Evolutionary conservation across 2,888 invertebrate genomes (phyloP).

Genomic region (Eupelmus urozonus): DNA sequence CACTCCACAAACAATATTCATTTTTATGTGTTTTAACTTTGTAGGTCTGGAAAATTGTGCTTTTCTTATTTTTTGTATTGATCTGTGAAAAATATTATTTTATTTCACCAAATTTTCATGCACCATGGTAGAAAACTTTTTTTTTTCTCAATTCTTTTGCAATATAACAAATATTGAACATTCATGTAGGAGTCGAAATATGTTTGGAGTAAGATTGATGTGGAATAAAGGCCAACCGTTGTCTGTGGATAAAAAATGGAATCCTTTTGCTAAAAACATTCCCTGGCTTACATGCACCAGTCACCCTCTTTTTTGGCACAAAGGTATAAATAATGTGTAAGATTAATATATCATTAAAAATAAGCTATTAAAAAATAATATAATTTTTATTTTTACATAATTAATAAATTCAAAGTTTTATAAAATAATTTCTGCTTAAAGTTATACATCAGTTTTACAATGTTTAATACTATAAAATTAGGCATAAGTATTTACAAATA

Average conservation of each 20-base stretch:
- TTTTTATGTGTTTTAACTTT: neutral
- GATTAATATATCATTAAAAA: neutral
- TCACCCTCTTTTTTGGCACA: conserved; percentile 88
- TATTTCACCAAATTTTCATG: neutral
- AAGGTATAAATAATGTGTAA: conserved; percentile 83
- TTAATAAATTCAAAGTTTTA: too few relatives aligned
- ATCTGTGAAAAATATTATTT: neutral
- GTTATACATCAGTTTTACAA: too few relatives aligned
- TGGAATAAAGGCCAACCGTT: conserved; percentile 88
- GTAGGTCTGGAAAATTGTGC: neutral
- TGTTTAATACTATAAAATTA: too few relatives aligned
- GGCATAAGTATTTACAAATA: too few relatives aligned
- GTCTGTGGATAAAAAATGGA: conserved; percentile 87
- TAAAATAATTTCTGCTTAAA: too few relatives aligned
- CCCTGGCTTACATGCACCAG: conserved; percentile 89
- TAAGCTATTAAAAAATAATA: conserved; percentile 16
- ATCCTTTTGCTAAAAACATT: conserved; percentile 88
- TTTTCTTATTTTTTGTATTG: conserved; percentile 1
- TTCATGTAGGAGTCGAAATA: conserved; percentile 83
- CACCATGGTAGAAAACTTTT: neutral
- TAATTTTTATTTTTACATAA: neutral
- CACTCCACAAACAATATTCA: neutral
- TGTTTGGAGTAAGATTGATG: conserved; percentile 86
- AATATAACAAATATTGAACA: conserved; percentile 18
- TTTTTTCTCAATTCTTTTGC: conserved; percentile 1